Base-by-base conservation (phyloP, 2,797 vertebrate genomes). In the Myotis daubentonii region DNA sequence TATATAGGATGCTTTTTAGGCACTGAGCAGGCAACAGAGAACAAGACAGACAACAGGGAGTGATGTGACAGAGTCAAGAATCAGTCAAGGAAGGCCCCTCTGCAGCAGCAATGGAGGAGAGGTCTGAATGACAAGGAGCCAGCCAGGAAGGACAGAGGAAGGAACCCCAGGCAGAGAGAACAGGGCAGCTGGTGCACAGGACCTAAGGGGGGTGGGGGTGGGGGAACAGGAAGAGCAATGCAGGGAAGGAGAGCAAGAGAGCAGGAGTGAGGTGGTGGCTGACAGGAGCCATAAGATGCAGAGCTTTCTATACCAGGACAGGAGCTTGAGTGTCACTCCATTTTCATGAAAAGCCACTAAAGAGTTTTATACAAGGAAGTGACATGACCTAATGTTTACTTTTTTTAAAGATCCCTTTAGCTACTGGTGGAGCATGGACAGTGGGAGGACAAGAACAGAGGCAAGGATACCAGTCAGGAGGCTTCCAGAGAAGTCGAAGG, bases 261-360 rank as follows among this genome's bases (percentile, higher is more conserved):
- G 8, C 19, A 72, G 8, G 25, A 33, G 30, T 3, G 53, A 65
- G 44, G 36, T 62, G 25, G 30, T 0, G 19, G 65, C 8, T 38
- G 81, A 36, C 47, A 90, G 81, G 44, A 10, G 19, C 87, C 7
- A 0, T 10, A 62, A 62, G 11, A 60, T 11, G 53, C 23, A 19
- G 76, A 38, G 62, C 16, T 53, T 75, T 71, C 82, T 36, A 90
- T 66, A 47, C 22, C 25, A 22, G 38, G 23, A 38, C 16, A 84
- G 71, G 70, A 65, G 84, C 36, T 2, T 70, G 28, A 25, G 71
- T 55, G 81, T 93, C 51, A 93, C 23, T 82, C 55, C 66, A 25
- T 72, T 86, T 78, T 95, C 55, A 89, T 25, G 65, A 92, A 88
- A 81, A 85, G 33, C 65, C 36, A 25, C 49, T 65, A 3, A 25